Evolutionary conservation across 1,140 invertebrate genomes (phyloP).

Genomic region (Drosophila arizonae): DNA sequence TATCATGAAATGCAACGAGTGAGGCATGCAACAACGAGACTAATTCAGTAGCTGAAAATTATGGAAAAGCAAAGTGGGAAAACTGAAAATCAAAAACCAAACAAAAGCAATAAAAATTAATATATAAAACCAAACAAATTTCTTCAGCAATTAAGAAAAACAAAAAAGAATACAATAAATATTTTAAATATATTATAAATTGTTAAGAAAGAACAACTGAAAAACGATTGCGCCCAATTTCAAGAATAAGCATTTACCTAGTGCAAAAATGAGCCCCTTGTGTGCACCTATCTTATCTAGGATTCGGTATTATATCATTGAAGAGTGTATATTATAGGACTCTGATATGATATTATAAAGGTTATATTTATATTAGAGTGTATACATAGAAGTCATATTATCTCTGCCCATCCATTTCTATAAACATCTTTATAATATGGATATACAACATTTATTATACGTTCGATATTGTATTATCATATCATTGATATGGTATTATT

Average conservation of each 20-base stretch:
- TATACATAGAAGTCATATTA: too few relatives aligned
- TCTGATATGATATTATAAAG: too few relatives aligned
- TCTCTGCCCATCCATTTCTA: too few relatives aligned
- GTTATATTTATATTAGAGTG: too few relatives aligned
- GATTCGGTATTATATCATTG: too few relatives aligned
- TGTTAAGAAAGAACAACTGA: conserved; percentile 13
- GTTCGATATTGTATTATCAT: too few relatives aligned
- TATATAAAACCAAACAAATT: conserved; percentile 2
- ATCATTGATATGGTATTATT: too few relatives aligned
- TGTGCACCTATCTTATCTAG: too few relatives aligned
- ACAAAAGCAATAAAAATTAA: conserved; percentile 36
- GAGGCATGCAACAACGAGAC: conserved; percentile 53
- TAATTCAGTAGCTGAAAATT: conserved; percentile 28
- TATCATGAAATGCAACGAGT: conserved; percentile 38
- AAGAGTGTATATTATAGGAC: too few relatives aligned
- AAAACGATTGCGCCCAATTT: conserved; percentile 37
- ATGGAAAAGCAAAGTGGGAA: conserved; percentile 16
- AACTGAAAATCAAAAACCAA: conserved; percentile 29
- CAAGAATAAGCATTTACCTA: conserved; percentile 22
- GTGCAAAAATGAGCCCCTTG: conserved; percentile 42
- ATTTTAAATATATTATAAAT: conserved; percentile 21
- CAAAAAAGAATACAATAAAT: background rate
- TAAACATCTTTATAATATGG: too few relatives aligned
- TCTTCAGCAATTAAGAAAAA: conserved; percentile 6
- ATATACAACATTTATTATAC: too few relatives aligned